Evolutionary conservation across 2,888 invertebrate species (phyloP).

Genomic region (Campaea margaritaria): DNA sequence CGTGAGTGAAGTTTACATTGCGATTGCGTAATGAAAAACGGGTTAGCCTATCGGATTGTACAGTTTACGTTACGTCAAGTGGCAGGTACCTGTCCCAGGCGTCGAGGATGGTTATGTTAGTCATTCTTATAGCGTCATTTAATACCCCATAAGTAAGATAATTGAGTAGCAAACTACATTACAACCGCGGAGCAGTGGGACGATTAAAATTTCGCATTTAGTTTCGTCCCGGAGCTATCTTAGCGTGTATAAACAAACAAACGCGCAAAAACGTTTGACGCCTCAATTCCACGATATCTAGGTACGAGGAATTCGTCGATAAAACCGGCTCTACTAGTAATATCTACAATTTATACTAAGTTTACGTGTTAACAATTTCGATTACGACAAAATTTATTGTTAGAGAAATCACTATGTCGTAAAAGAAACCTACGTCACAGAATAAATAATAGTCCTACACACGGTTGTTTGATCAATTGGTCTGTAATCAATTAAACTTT

Average conservation of each 20-base stretch:
- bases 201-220: slow-evolving; percentile 13
- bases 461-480: slow-evolving; percentile 1
- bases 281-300: slow-evolving; percentile 11
- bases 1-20: slow-evolving; percentile 17
- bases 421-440: not conserved
- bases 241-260: slow-evolving; percentile 28
- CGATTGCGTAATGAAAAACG: slow-evolving; percentile 18
- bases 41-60: slow-evolving; percentile 14
- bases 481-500: not conserved
- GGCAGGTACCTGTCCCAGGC: slow-evolving; percentile 5
- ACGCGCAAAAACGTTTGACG: slow-evolving; percentile 16
- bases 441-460: no score
- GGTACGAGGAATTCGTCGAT: not conserved
- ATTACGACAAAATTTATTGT: slow-evolving; percentile 1
- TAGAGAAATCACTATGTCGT: not conserved
- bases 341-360: not conserved
- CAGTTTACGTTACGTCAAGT: slow-evolving; percentile 23
- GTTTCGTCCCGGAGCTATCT: not conserved
- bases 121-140: slow-evolving; percentile 10
- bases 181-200: not conserved
- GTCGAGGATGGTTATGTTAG: slow-evolving; percentile 9
- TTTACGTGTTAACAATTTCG: slow-evolving; percentile 4
- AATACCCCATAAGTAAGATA: slow-evolving; percentile 6
- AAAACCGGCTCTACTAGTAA: slow-evolving; percentile 7
- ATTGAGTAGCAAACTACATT: no score